These are phyloP conservation scores for Cettia cetti DNA, from an alignment of 2,113 vertebrate genomes.

Conservation along the genomic window DNA sequence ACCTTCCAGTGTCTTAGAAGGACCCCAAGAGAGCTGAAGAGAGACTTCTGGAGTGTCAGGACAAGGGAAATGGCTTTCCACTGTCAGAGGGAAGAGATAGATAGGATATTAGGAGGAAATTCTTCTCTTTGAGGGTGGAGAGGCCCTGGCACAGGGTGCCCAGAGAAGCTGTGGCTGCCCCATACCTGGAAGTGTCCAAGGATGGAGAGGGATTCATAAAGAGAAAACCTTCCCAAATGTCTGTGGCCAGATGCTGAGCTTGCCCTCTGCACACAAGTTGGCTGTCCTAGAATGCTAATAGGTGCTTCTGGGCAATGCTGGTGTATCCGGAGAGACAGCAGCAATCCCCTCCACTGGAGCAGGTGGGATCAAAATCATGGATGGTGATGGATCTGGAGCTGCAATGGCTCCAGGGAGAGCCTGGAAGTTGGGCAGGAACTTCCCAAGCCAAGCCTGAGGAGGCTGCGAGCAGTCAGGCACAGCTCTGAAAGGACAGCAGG, in stretches of 20 bases:
- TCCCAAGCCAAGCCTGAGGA: rapidly evolving
- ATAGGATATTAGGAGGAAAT: not conserved
- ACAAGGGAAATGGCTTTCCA: not conserved
- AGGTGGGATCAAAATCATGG: rapidly evolving
- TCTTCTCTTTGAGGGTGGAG: not conserved
- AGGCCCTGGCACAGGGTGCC: not conserved
- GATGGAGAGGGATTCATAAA: not conserved
- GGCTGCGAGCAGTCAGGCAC: rapidly evolving
- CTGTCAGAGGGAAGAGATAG: not conserved
- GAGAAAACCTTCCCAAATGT: not conserved
- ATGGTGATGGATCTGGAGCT: not conserved
- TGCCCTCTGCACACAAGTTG: not conserved
- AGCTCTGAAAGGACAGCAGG: not conserved
- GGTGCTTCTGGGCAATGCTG: not conserved
- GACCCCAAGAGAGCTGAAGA: not conserved
- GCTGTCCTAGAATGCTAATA: not conserved
- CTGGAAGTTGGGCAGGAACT: not conserved
- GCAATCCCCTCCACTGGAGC: rapidly evolving
- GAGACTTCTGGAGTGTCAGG: not conserved
- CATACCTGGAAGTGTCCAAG: not conserved
- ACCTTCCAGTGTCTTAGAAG: not conserved
- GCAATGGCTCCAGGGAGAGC: not conserved
- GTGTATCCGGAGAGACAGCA: rapidly evolving
- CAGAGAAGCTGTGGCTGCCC: not conserved
- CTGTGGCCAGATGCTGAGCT: rapidly evolving